Base-by-base conservation (phyloP, 2,888 invertebrate genomes). In the Melieria crassipennis region DNA sequence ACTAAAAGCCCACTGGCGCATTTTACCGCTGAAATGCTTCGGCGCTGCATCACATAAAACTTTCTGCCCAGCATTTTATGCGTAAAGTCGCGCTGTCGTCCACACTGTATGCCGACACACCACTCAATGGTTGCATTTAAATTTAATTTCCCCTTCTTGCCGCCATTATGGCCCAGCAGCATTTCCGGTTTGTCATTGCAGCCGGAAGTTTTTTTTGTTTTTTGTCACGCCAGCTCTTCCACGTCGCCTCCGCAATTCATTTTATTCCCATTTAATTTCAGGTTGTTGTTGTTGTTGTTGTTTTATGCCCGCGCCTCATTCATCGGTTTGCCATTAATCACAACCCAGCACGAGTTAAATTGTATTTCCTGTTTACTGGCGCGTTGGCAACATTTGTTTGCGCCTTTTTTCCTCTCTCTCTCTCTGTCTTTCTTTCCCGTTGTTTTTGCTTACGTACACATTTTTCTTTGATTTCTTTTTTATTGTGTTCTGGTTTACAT, bases 91-190 rank as follows among this genome's bases (percentile, higher is more conserved):
- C 1, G 30, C 30, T 30, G 30, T 2, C 30, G 30, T 30, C 2
- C 3, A 2, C 30, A 30, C 30, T 30, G 30, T 2, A 52, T 7
- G 56, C 60, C 11, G 13, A 52, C 52, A 43, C 52, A 13, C 61
- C 52, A 50, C 61, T 43, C 60, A 61, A 52, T 60, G 52, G 58
- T 45, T 50, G 70, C 70, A 69, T 76, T 74, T 61, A 74, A 75
- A 77, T 76, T 78, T 70, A 77, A 76, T 78, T 77, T 78, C 75
- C 77, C 67, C 52, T 50, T 67, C 48, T 60, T 60, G 48, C 48
- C 48, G 61, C 67, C 67, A 13, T 60, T 67, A 67, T 50, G 58
- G 46, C 52, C 11, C 67, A 57, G 67, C 67, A 67, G 67, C 64
- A 58, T 67, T 30, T 30, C 52, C 43, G 46, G 48, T 63, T 69